These are phyloP conservation scores for Ceratitis capitata DNA, from an alignment of 1,140 invertebrate genomes.

Conservation along the genomic window DNA sequence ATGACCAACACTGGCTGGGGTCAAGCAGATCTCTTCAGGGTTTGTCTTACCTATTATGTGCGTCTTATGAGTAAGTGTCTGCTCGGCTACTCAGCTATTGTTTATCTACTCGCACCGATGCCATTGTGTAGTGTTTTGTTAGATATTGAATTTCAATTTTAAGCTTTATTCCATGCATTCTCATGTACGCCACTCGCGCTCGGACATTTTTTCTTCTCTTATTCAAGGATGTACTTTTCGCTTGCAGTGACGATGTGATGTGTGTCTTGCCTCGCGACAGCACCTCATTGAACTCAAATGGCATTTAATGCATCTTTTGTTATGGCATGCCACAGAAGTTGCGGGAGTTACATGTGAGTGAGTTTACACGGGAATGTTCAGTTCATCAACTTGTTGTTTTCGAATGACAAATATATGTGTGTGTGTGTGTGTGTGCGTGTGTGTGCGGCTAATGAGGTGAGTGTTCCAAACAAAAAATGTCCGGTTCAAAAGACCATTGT, in stretches of 20 bases:
- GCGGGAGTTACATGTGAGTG: background rate
- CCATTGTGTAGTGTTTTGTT: background rate
- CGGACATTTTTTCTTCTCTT: background rate
- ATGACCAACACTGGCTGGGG: background rate
- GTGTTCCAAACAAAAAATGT: background rate
- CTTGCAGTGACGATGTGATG: background rate
- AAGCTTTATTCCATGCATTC: background rate
- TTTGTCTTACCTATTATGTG: slow-evolving; percentile 5
- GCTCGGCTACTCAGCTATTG: background rate
- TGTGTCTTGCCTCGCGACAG: background rate
- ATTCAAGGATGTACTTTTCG: background rate
- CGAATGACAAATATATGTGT: background rate
- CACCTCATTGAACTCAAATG: background rate
- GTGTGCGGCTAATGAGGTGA: too few species aligned
- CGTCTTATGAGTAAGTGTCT: background rate
- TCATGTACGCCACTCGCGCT: background rate
- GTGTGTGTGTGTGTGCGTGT: background rate
- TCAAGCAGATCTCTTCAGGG: background rate
- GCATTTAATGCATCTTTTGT: background rate
- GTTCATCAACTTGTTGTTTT: background rate
- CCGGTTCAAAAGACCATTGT: background rate
- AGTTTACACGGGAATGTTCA: background rate
- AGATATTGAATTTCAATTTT: slow-evolving; percentile 12
- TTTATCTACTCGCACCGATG: background rate
- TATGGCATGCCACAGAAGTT: background rate